A percentile compares a stretch with the other conserved stretches of the same genome.
Evolutionary conservation across 2,797 vertebrate species (phyloP).

Genomic region (Galago senegalensis): DNA sequence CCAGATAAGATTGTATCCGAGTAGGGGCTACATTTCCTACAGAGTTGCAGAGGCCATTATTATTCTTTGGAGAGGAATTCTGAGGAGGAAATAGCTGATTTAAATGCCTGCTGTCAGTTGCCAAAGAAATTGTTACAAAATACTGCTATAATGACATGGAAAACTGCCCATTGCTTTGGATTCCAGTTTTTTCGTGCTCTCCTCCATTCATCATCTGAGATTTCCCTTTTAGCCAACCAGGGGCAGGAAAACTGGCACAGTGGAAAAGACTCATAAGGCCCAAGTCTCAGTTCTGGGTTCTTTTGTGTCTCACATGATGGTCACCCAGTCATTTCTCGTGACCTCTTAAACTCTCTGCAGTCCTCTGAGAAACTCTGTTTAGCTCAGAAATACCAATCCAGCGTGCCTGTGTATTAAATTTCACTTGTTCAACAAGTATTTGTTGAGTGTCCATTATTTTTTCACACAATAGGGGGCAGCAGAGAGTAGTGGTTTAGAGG

Average conservation of each 20-base stretch:
- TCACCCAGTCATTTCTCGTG: background rate
- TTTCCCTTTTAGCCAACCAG: slow-evolving; percentile 37
- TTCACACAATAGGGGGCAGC: background rate
- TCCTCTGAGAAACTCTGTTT: slow-evolving; percentile 27
- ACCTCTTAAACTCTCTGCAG: background rate
- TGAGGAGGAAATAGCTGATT: slow-evolving; percentile 84
- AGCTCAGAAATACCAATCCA: background rate
- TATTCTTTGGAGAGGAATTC: slow-evolving; percentile 86
- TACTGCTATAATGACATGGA: slow-evolving; percentile 79
- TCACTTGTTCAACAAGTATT: background rate
- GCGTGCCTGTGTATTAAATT: slow-evolving; percentile 1
- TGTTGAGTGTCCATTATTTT: background rate
- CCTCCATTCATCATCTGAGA: slow-evolving; percentile 59
- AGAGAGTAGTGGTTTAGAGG: background rate
- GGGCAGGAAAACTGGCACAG: background rate
- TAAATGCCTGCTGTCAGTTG: slow-evolving; percentile 83
- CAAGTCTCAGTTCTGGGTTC: background rate
- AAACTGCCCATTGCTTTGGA: slow-evolving; percentile 78
- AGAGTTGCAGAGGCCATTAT: slow-evolving; percentile 77
- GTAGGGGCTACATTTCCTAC: slow-evolving; percentile 81
- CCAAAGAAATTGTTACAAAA: slow-evolving; percentile 84
- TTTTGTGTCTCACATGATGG: background rate
- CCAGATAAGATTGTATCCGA: slow-evolving; percentile 83
- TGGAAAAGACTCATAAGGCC: background rate
- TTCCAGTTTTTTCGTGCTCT: slow-evolving; percentile 1